Evolutionary conservation across 2,797 vertebrate species (phyloP).

Genomic region (Sitta carolinensis): DNA sequence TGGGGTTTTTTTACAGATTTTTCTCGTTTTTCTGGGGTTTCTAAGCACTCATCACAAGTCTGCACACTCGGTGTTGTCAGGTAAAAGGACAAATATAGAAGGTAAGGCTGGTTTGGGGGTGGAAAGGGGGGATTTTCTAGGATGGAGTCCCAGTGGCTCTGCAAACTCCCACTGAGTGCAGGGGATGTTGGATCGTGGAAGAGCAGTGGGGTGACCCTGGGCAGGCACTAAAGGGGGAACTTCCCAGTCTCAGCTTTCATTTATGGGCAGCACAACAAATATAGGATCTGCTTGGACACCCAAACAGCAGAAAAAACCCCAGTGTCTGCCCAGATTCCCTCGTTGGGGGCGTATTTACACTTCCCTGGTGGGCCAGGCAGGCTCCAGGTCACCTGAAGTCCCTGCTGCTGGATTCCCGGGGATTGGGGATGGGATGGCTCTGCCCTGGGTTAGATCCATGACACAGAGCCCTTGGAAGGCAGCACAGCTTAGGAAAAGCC

Average conservation of each 20-base stretch:
- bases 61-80: not conserved
- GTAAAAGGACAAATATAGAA: not conserved
- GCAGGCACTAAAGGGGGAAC: fast-evolving
- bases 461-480: not conserved
- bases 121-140: not conserved
- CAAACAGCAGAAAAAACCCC: not conserved
- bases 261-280: not conserved
- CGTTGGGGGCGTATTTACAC: fast-evolving
- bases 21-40: not conserved
- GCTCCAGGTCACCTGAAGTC: not conserved
- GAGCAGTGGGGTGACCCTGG: not conserved
- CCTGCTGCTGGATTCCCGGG: not conserved
- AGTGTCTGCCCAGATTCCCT: not conserved
- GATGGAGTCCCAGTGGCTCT: not conserved
- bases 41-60: not conserved
- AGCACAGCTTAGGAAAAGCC: not conserved
- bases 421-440: not conserved
- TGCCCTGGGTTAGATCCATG: fast-evolving
- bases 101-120: not conserved
- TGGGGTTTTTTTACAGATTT: not conserved
- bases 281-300: fast-evolving
- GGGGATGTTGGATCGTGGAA: not conserved
- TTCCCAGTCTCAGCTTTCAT: not conserved
- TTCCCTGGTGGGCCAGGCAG: not conserved
- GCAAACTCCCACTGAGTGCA: not conserved